Evolutionary conservation across 2,888 invertebrate genomes (phyloP), one percentile per base, ranked within the genome.

Genomic region (Cerastoderma edule): DNA sequence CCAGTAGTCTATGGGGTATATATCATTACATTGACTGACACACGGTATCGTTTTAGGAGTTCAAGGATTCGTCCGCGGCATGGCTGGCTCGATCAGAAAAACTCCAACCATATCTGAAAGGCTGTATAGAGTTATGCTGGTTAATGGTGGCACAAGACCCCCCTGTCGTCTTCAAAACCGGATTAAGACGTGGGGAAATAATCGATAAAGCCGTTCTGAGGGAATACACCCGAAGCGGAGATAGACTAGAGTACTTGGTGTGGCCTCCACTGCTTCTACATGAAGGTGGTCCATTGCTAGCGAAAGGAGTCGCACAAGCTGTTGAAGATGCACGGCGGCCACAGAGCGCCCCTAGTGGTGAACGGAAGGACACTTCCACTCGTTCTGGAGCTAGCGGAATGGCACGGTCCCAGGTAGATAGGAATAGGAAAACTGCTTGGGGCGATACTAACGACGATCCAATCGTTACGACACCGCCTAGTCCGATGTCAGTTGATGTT

Each of bases 101-200:
- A 4, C 3, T 13, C 24, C 19, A 33, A 3, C 1, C 22, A 6
- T 66, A 50, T 50, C 33, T 50, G 2, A 33, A 50, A 32, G 66
- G 50, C 22, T 66, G 66, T 50, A 53, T 66, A n/a, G 33, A 10
- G 27, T n/a, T 48, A 24, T 66, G 66, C 33, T 66, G 66, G 66
- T n/a, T 66, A 3, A 66, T 66, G 66, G 66, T 33, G 10, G 50
- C 50, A 0, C 48, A 66, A 32, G 66, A 66, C 30, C 66, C 66
- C 24, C 66, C 66, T 1, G 50, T 66, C 0, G 33, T 28, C 2
- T 48, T 66, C 24, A 33, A 22, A 4, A 32, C 32, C 6, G 30
- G 32, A 8, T 28, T 16, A 13, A 19, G 19, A 13, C 1, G 0
- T 22, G 53, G 48, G 28, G 46, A 44, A 1, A n/a, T 19, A 19